phyloP scores from a whole-genome alignment of 2,888 invertebrate species.

The Hartigia nigra region DNA sequence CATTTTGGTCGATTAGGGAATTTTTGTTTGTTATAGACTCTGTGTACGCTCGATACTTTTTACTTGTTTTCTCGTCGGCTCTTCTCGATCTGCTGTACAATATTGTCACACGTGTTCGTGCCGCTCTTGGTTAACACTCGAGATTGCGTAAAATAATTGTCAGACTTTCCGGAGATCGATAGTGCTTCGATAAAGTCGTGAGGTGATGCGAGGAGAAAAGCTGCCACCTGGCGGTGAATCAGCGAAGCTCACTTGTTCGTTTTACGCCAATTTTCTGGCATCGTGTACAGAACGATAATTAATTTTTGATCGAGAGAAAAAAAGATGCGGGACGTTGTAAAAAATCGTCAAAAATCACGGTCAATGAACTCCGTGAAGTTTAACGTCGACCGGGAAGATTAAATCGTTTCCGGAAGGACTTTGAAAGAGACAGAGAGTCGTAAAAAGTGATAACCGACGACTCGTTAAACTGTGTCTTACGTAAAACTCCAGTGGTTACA shows the following conservation, averaged over 20 bases:
- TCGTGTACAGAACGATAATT: background rate
- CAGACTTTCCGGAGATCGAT: background rate
- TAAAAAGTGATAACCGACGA: background rate
- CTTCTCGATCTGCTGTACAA: background rate
- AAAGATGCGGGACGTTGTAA: background rate
- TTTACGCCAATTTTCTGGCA: background rate
- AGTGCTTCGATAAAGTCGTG: background rate
- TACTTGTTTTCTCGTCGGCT: background rate
- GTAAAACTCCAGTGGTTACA: background rate
- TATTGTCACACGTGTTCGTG: background rate
- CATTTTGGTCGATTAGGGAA: background rate
- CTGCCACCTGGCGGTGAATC: background rate
- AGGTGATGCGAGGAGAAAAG: background rate
- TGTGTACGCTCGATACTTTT: background rate
- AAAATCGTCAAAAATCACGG: background rate
- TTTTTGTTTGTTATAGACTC: background rate
- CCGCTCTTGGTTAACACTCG: background rate
- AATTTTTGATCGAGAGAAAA: background rate
- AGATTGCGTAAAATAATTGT: background rate
- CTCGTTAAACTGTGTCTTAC: background rate
- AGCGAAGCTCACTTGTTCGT: background rate
- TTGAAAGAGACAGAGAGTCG: background rate
- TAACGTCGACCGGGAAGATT: background rate
- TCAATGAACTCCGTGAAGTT: background rate
- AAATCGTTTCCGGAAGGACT: background rate